Base-by-base conservation (phyloP, 2,113 vertebrate genomes). In the Erpornis zantholeuca region DNA sequence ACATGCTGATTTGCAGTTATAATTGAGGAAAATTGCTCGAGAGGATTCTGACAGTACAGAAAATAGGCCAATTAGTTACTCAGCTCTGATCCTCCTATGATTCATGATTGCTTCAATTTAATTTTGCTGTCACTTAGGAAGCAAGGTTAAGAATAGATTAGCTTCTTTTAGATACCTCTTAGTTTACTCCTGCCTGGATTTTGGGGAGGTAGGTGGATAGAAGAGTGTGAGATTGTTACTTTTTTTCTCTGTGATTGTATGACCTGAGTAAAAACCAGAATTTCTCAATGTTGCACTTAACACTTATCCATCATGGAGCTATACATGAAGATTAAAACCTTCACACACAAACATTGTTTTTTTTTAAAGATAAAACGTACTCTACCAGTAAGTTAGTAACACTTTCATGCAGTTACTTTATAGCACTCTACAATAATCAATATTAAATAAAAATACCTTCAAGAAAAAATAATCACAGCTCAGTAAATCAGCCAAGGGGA, bases 31-130 rank as follows among this genome's bases (percentile, higher is more conserved):
- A 98, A 98, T 98, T 98, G 97, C 98, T 98, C 83, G 20, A 98
- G 97, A 98, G 97, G 92, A 96, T 98, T 98, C 97, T 98, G 96
- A 97, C 95, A 97, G 97, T 86, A 97, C 82, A 97, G 97, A 98
- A 98, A 98, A 98, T 98, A 98, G 97, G 95, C 97, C 98, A 98
- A 98, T 98, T 98, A 98, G 98, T 98, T 97, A 97, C 93, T 92
- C 96, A 96, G 75, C 94, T 97, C 96, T 95, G 95, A 97, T 97
- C 97, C 88, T 96, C 88, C 96, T 94, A 93, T 97, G 97, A 98
- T 97, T 97, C 95, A 93, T 97, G 96, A 98, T 98, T 97, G 96
- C 97, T 96, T 97, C 95, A 92, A 96, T 98, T 98, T 98, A 98
- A 98, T 98, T 98, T 96, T 96, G 89, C 97, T 98, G 96, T 97